phyloP scores from a whole-genome alignment of 1,140 invertebrate genomes.

The Drosophila yakuba region DNA sequence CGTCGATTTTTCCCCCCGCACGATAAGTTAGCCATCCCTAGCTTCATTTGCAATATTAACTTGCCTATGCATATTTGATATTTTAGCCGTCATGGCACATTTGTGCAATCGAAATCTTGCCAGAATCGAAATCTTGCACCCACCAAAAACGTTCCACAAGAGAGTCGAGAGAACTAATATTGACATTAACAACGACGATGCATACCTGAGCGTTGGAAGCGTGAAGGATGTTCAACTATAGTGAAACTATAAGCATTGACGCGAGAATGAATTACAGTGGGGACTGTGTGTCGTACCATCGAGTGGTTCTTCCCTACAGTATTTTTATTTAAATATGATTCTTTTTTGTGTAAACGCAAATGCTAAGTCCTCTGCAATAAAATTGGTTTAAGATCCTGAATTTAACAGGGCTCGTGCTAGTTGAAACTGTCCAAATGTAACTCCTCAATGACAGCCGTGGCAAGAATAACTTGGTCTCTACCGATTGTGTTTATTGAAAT shows the following conservation, averaged over 20 bases:
- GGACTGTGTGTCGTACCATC: background rate
- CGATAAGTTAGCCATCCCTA: conserved; percentile 13
- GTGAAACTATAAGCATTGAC: no score
- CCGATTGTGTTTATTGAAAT: background rate
- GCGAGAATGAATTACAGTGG: no score
- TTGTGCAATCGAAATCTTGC: conserved; percentile 21
- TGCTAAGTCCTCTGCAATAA: background rate
- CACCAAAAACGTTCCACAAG: background rate
- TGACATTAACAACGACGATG: no score
- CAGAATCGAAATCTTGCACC: conserved; percentile 62
- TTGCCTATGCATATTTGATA: background rate
- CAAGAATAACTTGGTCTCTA: background rate
- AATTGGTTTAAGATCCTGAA: no score
- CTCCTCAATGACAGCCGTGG: background rate
- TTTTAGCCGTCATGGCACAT: conserved; percentile 11
- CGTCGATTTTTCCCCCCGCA: background rate
- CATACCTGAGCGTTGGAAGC: no score
- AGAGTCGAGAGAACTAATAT: no score
- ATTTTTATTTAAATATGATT: background rate
- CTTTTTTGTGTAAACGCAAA: background rate
- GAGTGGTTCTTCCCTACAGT: background rate
- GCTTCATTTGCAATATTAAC: no score
- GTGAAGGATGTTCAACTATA: background rate
- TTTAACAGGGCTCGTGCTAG: no score
- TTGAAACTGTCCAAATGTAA: no score